A percentile compares a stretch with the other conserved stretches of the same genome.
These are phyloP conservation scores for Setophaga coronata DNA, from an alignment of 2,113 vertebrate genomes.

Conservation along the genomic window DNA sequence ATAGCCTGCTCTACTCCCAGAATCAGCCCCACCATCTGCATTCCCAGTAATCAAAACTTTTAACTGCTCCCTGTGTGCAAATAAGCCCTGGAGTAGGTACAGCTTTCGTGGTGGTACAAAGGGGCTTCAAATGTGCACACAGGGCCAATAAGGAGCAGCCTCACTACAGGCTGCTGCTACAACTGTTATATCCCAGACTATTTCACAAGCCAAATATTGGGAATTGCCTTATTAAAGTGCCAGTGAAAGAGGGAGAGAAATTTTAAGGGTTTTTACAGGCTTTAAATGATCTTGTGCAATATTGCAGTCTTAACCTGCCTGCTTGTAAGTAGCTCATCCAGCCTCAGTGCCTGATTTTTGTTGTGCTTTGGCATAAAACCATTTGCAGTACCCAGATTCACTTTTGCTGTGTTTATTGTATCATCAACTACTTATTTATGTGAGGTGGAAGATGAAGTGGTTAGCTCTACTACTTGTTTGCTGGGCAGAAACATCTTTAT, in stretches of 20 bases:
- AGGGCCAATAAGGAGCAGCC: slow-evolving; percentile 15
- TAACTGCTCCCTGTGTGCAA: slow-evolving; percentile 22
- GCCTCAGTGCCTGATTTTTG: not conserved
- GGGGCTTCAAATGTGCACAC: slow-evolving; percentile 25
- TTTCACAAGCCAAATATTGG: slow-evolving; percentile 51
- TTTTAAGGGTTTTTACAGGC: slow-evolving; percentile 26
- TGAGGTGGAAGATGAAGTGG: slow-evolving; percentile 15
- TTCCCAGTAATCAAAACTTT: slow-evolving; percentile 49
- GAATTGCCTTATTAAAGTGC: slow-evolving; percentile 46
- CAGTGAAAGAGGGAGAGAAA: not conserved
- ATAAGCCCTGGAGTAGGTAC: slow-evolving; percentile 25
- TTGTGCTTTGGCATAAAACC: not conserved
- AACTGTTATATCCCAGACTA: slow-evolving; percentile 7
- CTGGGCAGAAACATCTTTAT: slow-evolving; percentile 13
- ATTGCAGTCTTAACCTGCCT: not conserved
- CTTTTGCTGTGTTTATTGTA: slow-evolving; percentile 10
- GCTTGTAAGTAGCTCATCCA: not conserved
- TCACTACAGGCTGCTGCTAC: not conserved
- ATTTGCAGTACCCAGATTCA: slow-evolving; percentile 7
- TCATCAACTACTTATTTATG: slow-evolving; percentile 18
- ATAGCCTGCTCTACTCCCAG: not conserved
- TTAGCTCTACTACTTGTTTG: not conserved
- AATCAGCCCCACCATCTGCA: slow-evolving; percentile 52
- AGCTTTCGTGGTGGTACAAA: not conserved
- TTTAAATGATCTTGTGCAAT: slow-evolving; percentile 36